Evolutionary conservation across 1,140 invertebrate genomes (phyloP).

Genomic region (Drosophila murphyi): DNA sequence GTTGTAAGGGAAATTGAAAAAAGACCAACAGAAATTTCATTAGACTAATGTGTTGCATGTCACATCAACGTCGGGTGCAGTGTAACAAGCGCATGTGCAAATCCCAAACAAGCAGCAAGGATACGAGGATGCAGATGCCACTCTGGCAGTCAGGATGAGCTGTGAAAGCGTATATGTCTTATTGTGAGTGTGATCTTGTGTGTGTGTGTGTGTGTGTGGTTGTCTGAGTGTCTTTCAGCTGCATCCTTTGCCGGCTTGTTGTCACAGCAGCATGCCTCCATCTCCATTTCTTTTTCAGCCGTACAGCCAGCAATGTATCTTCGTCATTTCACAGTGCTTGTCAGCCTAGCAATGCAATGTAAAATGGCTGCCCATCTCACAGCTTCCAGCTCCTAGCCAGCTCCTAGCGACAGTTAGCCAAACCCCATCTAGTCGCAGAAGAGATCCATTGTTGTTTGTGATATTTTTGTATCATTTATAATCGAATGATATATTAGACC

Average conservation of each 20-base stretch:
- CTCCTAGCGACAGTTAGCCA: neutral
- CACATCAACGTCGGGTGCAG: conserved; percentile 70
- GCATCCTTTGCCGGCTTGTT: conserved; percentile 54
- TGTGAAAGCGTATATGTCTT: conserved; percentile 29
- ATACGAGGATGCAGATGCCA: conserved; percentile 3
- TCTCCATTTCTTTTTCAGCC: conserved; percentile 11
- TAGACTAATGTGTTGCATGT: conserved; percentile 78
- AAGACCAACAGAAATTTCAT: conserved; percentile 60
- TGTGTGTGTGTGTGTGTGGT: conserved; percentile 6
- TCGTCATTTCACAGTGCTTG: conserved; percentile 77
- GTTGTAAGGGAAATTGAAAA: neutral
- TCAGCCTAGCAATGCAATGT: conserved; percentile 63
- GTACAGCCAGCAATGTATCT: conserved; percentile 60
- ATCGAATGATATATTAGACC: conserved; percentile 39
- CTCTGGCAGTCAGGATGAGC: conserved; percentile 39
- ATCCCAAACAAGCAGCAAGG: conserved; percentile 67
- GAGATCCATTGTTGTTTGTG: conserved; percentile 56
- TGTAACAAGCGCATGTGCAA: conserved; percentile 72
- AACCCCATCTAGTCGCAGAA: conserved; percentile 28
- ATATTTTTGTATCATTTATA: conserved; percentile 42
- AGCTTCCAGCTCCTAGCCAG: conserved; percentile 1
- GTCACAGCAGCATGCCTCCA: conserved; percentile 62
- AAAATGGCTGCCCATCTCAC: conserved; percentile 52
- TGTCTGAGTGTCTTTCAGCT: conserved; percentile 54
- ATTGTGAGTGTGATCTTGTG: conserved; percentile 1